Evolutionary conservation across 30 jellyfish, hydroid and myxozoan genomes (phyloP), one percentile per base, ranked within the genome.

Genomic region (Morbakka virulenta): DNA sequence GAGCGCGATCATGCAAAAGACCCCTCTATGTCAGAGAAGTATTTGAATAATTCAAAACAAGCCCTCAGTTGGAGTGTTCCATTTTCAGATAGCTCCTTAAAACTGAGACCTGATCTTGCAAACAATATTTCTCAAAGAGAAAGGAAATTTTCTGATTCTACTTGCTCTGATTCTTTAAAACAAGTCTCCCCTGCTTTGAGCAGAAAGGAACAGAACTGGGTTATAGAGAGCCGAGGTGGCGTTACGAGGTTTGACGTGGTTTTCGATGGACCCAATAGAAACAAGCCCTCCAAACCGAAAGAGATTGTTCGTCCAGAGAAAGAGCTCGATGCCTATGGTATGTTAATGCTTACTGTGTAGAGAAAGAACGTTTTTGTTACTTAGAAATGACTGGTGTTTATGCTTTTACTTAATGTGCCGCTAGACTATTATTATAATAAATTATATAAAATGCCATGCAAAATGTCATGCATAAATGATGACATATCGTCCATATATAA

Each of bases 231-330:
- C 28, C 64, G 73, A 47, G 53, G 74, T 64, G 95, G 95, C 48
- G 74, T 83, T 0, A 83, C 95, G 0, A 41, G 95, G 23, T 83
- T 83, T 50, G 95, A 83, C 73, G 95, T 83, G 23, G 95, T 83
- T 17, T 83, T 83, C 17, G 57, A 41, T 41, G 17, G 13, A 41
- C 57, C 57, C 57, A 41, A 41, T 17, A 41, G 17, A 17, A 6
- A 6, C 13, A 41, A 41, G 17, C 17, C 57, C 13, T 17, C 9
- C 13, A 41, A 41, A 41, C 57, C 9, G 17, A 41, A 41, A 41
- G 57, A 41, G 57, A 41, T 41, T 41, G 17, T 41, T 41, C 9
- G 17, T 6, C 13, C 57, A 41, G 57, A 41, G 17, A 41, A 41
- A 41, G 57, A 41, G 57, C 57, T 41, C 13, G 57, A 41, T 41